Evolutionary conservation across 2,888 invertebrate genomes (phyloP).

Genomic region (Polylopha cassiicola): DNA sequence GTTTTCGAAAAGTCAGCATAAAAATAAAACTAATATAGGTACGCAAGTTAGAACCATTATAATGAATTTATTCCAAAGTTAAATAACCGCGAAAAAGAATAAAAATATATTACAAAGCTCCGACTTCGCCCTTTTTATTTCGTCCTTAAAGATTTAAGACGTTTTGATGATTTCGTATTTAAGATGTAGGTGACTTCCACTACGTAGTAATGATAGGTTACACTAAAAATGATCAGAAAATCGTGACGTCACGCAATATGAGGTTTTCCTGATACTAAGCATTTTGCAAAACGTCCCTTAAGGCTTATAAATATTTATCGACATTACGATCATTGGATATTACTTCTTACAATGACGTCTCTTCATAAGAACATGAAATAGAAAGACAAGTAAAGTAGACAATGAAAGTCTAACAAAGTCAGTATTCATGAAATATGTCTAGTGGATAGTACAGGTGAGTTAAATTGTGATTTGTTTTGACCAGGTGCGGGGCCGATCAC

Average conservation of each 20-base stretch:
- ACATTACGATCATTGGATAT: not conserved
- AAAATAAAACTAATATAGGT: too few species aligned
- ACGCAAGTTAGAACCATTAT: too few species aligned
- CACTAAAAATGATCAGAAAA: conserved; percentile 24
- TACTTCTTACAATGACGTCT: conserved; percentile 1
- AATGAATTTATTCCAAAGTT: too few species aligned
- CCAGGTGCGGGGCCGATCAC: conserved; percentile 50
- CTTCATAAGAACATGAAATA: not conserved
- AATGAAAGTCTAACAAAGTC: not conserved
- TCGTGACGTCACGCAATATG: conserved; percentile 58
- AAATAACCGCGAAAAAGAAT: too few species aligned
- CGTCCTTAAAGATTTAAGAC: too few species aligned
- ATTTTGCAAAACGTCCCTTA: conserved; percentile 52
- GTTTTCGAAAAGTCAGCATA: too few species aligned
- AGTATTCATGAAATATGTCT: not conserved
- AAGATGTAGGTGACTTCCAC: too few species aligned
- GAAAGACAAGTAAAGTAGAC: not conserved
- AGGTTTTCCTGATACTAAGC: conserved; percentile 43
- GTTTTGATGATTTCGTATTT: too few species aligned
- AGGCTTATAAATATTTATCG: conserved; percentile 31
- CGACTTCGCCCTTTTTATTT: too few species aligned
- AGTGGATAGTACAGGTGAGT: conserved; percentile 17
- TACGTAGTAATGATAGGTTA: conserved; percentile 9
- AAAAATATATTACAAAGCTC: too few species aligned
- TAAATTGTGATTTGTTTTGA: conserved; percentile 40